Conservation (phyloP, 1,140 invertebrate genomes). For the Daktulosphaira vitifoliae region DNA sequence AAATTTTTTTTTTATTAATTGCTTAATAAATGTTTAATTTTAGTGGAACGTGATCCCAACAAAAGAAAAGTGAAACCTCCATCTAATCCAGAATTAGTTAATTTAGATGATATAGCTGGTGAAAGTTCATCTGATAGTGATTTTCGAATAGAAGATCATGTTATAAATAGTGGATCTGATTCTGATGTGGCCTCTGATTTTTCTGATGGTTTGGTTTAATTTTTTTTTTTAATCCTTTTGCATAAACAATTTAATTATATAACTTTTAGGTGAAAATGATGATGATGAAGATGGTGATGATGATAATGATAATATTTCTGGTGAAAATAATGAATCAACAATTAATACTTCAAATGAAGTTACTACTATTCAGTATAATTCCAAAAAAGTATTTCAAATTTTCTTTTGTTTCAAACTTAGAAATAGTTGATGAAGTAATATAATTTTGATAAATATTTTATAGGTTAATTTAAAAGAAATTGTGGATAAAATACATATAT, state of each 20-base stretch:
- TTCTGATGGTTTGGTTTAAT: conserved; percentile 22
- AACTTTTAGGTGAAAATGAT: no score
- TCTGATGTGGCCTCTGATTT: conserved; percentile 30
- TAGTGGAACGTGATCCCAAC: conserved; percentile 72
- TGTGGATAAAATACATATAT: conserved; percentile 57
- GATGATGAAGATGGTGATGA: conserved; percentile 39
- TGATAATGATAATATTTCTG: conserved; percentile 41
- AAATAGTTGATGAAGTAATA: no score
- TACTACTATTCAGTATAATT: conserved; percentile 47
- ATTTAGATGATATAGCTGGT: conserved; percentile 60
- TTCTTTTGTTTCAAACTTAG: no score
- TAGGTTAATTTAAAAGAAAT: conserved; percentile 41
- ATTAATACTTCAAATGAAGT: conserved; percentile 39
- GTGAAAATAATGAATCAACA: conserved; percentile 41
- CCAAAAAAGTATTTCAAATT: conserved; percentile 50
- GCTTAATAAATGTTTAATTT: no score
- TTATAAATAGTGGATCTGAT: conserved; percentile 54
- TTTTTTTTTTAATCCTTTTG: no score
- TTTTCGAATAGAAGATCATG: conserved; percentile 83
- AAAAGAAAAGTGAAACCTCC: conserved; percentile 75
- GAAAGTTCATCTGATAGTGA: conserved; percentile 94
- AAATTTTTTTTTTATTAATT: no score
- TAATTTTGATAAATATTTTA: conserved; percentile 28
- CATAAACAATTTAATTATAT: no score
- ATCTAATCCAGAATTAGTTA: conserved; percentile 54